phyloP scores from a whole-genome alignment of 2,113 vertebrate genomes.

The Emydocephalus ijimae region DNA sequence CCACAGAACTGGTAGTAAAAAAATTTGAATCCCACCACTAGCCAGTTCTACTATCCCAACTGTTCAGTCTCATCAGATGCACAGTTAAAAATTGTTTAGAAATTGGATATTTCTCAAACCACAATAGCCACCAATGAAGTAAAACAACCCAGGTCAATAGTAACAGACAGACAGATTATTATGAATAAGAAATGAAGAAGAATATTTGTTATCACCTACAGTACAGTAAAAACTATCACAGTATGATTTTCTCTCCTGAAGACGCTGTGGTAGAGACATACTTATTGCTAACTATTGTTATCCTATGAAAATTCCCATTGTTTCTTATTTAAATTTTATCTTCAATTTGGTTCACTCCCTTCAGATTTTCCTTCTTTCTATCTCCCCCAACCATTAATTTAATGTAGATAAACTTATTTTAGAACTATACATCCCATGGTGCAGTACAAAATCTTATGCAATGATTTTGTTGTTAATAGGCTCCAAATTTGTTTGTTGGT shows the following conservation, averaged over 20 bases:
- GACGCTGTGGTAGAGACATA: background rate
- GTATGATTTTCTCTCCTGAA: background rate
- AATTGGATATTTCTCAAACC: background rate
- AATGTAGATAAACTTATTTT: background rate
- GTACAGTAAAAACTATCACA: background rate
- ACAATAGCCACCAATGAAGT: background rate
- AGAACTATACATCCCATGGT: background rate
- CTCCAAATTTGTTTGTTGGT: background rate
- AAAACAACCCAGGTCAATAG: background rate
- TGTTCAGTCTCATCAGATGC: background rate
- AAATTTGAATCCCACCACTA: too few relatives aligned
- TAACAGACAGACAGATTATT: background rate
- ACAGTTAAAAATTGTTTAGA: background rate
- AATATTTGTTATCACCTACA: background rate
- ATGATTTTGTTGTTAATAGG: background rate
- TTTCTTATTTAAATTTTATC: background rate
- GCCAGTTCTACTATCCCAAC: background rate
- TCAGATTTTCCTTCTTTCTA: background rate
- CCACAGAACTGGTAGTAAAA: too few relatives aligned
- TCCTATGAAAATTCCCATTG: background rate
- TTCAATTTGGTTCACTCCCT: background rate
- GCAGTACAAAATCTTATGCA: background rate
- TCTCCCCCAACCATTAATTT: background rate
- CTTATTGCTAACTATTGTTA: too few relatives aligned
- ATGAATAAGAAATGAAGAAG: background rate